Percentiles rank a stretch among this genome's conserved stretches.
Evolutionary conservation across 1,140 invertebrate genomes (phyloP).

Genomic region (Heterodera schachtii): DNA sequence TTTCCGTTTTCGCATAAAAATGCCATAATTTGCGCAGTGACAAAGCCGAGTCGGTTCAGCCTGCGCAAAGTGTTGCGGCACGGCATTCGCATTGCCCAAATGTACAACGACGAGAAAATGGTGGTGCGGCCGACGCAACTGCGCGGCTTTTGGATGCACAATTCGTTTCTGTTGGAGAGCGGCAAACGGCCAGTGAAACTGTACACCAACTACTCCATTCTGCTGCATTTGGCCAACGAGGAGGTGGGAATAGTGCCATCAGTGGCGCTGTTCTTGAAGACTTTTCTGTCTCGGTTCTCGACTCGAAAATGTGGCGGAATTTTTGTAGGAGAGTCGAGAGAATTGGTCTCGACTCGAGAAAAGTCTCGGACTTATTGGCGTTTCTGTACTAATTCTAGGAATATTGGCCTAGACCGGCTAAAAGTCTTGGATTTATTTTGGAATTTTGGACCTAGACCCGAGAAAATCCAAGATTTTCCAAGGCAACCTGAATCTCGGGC

Average conservation of each 20-base stretch:
- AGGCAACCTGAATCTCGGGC: too few species aligned
- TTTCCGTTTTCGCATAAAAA: not conserved
- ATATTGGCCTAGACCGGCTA: too few species aligned
- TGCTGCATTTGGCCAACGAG: constrained; percentile 38
- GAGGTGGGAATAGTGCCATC: constrained; percentile 1
- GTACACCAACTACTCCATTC: constrained; percentile 32
- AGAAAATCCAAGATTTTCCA: too few species aligned
- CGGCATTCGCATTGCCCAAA: constrained; percentile 19
- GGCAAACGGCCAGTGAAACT: constrained; percentile 18
- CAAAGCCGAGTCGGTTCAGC: constrained; percentile 18
- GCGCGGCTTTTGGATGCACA: constrained; percentile 44
- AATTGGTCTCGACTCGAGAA: too few species aligned
- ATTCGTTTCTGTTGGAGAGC: constrained; percentile 25
- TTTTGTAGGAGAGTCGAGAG: too few species aligned
- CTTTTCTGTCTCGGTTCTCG: too few species aligned
- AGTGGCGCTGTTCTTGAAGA: too few species aligned
- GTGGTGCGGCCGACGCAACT: constrained; percentile 33
- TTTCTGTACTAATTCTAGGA: too few species aligned
- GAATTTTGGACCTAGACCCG: too few species aligned
- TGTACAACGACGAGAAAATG: constrained; percentile 46
- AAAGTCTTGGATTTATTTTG: too few species aligned
- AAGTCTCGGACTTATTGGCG: too few species aligned
- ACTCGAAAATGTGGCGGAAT: too few species aligned
- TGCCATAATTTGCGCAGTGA: not conserved
- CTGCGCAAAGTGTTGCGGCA: constrained; percentile 9